Conservation (phyloP, 2,888 invertebrate species). For the Graphium colonna region DNA sequence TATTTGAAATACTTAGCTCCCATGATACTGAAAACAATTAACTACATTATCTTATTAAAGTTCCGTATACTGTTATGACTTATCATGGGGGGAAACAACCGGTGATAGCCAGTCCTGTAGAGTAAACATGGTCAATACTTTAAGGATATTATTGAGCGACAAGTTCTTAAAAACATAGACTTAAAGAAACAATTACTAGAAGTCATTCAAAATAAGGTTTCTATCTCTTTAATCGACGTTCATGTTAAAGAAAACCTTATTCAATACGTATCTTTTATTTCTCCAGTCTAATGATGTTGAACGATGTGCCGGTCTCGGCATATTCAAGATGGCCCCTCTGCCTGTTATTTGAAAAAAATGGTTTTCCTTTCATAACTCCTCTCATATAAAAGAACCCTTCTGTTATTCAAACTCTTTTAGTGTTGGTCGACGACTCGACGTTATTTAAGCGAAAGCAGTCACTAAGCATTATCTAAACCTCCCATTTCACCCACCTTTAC, state of each 20-base stretch:
- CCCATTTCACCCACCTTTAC: conserved; percentile 13
- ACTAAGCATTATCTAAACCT: conserved; percentile 21
- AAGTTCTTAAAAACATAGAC: too few species aligned
- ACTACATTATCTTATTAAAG: too few species aligned
- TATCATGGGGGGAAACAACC: too few species aligned
- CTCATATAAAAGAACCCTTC: conserved; percentile 65
- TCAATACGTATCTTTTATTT: conserved; percentile 50
- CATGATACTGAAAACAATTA: too few species aligned
- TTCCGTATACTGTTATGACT: too few species aligned
- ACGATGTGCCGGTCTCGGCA: conserved; percentile 64
- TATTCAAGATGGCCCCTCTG: conserved; percentile 59
- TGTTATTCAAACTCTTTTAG: conserved; percentile 67
- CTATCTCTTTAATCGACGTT: neutral
- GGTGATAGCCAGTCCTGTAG: too few species aligned
- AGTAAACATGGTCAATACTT: too few species aligned
- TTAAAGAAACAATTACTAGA: too few species aligned
- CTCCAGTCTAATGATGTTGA: conserved; percentile 68
- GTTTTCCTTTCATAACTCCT: conserved; percentile 61
- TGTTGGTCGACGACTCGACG: conserved; percentile 41
- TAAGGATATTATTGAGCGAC: too few species aligned
- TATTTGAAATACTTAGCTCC: too few species aligned
- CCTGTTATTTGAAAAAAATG: conserved; percentile 64
- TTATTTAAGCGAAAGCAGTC: conserved; percentile 30
- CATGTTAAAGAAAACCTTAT: conserved; percentile 40
- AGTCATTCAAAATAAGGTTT: too few species aligned